Percentiles rank a stretch among this genome's conserved stretches.
Conservation (phyloP, 2,113 vertebrate species). For the Silurus asotus region DNA sequence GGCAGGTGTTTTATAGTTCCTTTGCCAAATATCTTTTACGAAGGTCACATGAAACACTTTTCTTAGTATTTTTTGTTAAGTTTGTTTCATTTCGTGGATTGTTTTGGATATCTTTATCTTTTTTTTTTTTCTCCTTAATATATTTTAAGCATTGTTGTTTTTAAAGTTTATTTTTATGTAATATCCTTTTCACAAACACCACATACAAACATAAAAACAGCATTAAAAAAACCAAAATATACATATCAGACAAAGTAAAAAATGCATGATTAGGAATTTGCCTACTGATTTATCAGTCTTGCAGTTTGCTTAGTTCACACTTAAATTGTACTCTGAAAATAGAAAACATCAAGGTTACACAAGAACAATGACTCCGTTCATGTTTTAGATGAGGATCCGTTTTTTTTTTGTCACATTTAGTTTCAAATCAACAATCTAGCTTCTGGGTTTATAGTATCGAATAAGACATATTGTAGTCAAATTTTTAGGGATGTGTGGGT, state of each 20-base stretch:
- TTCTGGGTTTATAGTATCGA: constrained; percentile 9
- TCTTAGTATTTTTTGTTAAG: background rate
- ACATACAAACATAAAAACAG: background rate
- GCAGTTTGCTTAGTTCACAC: background rate
- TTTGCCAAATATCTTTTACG: background rate
- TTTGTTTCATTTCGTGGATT: background rate
- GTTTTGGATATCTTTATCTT: background rate
- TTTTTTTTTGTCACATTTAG: background rate
- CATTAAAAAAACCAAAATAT: background rate
- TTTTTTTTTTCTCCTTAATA: background rate
- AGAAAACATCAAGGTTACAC: constrained; percentile 6
- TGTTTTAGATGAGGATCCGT: constrained; percentile 5
- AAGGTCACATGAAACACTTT: background rate
- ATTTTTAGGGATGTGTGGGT: constrained; percentile 12
- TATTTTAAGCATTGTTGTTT: background rate
- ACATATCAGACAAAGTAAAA: background rate
- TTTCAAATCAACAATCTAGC: constrained; percentile 15
- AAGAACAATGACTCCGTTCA: constrained; percentile 33
- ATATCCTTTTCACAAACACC: background rate
- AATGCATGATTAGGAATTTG: background rate
- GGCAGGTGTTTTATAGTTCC: background rate
- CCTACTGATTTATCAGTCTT: background rate
- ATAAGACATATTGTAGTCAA: background rate
- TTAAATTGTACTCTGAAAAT: background rate
- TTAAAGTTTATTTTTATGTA: background rate